Conservation (phyloP, 1,140 invertebrate species). For the Drosophila athabasca region DNA sequence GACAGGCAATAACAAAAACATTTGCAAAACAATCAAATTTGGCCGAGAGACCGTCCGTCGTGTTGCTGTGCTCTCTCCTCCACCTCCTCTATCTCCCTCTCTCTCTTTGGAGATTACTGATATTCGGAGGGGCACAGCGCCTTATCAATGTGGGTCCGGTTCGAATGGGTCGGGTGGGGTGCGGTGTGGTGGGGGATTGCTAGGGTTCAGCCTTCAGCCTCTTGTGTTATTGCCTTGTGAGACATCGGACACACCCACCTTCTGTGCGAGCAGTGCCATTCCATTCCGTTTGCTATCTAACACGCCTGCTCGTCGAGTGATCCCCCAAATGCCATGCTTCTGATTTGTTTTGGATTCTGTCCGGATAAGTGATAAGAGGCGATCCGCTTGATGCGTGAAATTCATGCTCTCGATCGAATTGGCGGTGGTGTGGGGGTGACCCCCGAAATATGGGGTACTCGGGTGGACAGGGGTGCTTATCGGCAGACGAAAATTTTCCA, state of each 20-base stretch:
- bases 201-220: too few species aligned
- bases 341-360: not conserved
- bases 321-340: not conserved
- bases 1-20: constrained; percentile 3
- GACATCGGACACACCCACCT: constrained; percentile 44
- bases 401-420: too few species aligned
- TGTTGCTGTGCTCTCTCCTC: constrained; percentile 25
- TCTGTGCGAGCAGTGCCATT: not conserved
- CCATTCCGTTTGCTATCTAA: constrained; percentile 21
- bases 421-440: too few species aligned
- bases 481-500: too few species aligned
- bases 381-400: too few species aligned
- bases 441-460: too few species aligned
- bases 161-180: constrained; percentile 10
- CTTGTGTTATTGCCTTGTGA: constrained; percentile 29
- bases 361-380: constrained; percentile 45
- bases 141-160: constrained; percentile 58
- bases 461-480: too few species aligned
- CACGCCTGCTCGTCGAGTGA: not conserved
- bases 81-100: not conserved
- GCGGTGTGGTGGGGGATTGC: not conserved
- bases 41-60: constrained; percentile 6
- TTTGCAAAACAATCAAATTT: constrained; percentile 15
- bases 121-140: constrained; percentile 11
- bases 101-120: constrained; percentile 33